Evolutionary conservation across 2,113 vertebrate species (phyloP), one percentile per base, ranked within the genome.

Genomic region (Tricholaema leucomelas): DNA sequence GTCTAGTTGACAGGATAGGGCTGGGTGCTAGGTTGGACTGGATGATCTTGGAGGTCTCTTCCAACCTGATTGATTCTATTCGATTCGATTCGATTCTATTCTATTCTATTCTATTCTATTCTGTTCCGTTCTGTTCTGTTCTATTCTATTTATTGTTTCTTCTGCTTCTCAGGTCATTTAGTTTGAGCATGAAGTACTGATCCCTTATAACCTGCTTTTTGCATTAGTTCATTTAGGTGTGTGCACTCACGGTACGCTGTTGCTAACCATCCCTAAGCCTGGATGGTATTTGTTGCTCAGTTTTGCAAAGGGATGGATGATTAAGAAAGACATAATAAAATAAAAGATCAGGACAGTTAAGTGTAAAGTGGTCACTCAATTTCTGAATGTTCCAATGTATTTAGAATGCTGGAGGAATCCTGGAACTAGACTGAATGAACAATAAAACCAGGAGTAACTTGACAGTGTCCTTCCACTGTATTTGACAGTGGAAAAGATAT

Each of bases 141-240:
- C n/a, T n/a, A n/a, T n/a, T n/a, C n/a, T n/a, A 30, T 38, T 94
- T 91, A 70, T 13, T 91, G 28, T 82, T 89, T 50, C 83, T 85
- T 87, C 56, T 92, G 20, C 81, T 66, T 74, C 65, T 66, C 23
- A 66, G 83, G 59, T 87, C 38, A 79, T 58, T 86, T 84, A 59
- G 23, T 79, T 92, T 80, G 52, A 86, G 33, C 4, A 5, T 36
- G 60, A 82, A 80, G 38, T 73, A 92, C 48, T 5, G 66, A 94
- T 90, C 92, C 35, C 36, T 44, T 81, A 79, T 23, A 73, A 55
- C 20, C 27, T 65, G 13, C 24, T 50, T 81, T 77, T 66, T 65
- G 28, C 42, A 5, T 71, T 48, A 61, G 44, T 35, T 78, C n/a
- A 63, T 90, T 71, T 35, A 93, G 55, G 10, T 24, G 33, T 42